Percentiles rank a stretch among this genome's conserved stretches.
phyloP scores from a whole-genome alignment of 2,797 vertebrate species.

The Propithecus deckenii region DNA sequence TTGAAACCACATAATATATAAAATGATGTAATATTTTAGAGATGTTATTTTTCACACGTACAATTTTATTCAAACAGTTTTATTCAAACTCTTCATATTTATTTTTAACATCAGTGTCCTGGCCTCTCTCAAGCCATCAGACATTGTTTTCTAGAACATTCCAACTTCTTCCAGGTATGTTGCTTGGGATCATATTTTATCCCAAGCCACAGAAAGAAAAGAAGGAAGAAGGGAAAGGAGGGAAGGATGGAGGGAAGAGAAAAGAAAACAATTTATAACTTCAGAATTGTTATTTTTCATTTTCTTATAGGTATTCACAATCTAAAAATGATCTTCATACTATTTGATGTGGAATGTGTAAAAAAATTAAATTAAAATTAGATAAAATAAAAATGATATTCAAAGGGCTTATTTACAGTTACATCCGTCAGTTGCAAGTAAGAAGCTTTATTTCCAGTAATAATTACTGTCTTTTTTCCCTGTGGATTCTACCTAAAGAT shows the following conservation, averaged over 20 bases:
- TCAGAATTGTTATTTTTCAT: background rate
- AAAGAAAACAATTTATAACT: background rate
- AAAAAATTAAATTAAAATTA: background rate
- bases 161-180: background rate
- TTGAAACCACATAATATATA: background rate
- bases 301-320: background rate
- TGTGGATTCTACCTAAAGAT: background rate
- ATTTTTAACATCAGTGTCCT: background rate
- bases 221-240: background rate
- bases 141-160: background rate
- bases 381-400: background rate
- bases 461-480: background rate
- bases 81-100: background rate
- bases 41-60: background rate
- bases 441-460: background rate
- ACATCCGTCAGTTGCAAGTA: background rate
- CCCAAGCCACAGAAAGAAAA: background rate
- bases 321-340: background rate
- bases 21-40: background rate
- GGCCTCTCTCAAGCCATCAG: background rate
- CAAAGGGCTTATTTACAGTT: background rate
- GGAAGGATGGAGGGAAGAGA: accelerated
- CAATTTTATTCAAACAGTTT: background rate
- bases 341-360: background rate
- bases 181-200: background rate